phyloP scores from a whole-genome alignment of 2,888 invertebrate species.

The Dryobota labecula region DNA sequence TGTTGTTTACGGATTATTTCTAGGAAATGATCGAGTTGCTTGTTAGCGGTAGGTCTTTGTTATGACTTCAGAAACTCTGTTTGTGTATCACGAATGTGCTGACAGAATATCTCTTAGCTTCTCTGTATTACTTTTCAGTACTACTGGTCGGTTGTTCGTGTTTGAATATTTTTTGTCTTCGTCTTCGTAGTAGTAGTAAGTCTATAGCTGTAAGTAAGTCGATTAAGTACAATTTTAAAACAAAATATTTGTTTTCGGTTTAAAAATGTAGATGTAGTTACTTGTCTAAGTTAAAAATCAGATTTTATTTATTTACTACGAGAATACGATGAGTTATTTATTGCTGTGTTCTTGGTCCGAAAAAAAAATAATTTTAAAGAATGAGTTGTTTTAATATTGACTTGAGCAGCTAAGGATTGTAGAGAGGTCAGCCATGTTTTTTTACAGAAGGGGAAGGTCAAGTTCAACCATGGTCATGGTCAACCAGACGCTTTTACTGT shows the following conservation, averaged over 20 bases:
- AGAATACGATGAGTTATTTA: neutral
- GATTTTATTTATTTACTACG: neutral
- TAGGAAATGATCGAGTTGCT: slow-evolving; percentile 13
- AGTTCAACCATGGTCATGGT: neutral
- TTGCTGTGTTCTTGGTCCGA: neutral
- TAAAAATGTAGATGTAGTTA: neutral
- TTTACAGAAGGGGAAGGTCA: neutral
- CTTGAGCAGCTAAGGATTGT: slow-evolving; percentile 1
- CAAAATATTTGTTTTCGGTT: neutral
- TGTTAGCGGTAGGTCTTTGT: slow-evolving; percentile 4
- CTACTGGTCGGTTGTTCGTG: neutral
- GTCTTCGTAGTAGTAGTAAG: neutral
- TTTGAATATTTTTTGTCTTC: neutral
- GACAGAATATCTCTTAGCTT: neutral
- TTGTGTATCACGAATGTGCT: slow-evolving; percentile 13
- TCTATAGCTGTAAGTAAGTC: neutral
- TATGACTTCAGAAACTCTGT: neutral
- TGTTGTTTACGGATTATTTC: slow-evolving; percentile 33
- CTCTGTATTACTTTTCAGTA: neutral
- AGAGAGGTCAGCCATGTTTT: slow-evolving; percentile 3
- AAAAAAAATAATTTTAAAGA: neutral
- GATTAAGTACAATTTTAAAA: neutral
- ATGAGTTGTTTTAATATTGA: slow-evolving; percentile 5
- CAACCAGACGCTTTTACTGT: neutral
- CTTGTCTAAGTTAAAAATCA: neutral